These are phyloP conservation scores for Arctocebus calabarensis DNA, from an alignment of 2,797 vertebrate genomes.

Conservation along the genomic window DNA sequence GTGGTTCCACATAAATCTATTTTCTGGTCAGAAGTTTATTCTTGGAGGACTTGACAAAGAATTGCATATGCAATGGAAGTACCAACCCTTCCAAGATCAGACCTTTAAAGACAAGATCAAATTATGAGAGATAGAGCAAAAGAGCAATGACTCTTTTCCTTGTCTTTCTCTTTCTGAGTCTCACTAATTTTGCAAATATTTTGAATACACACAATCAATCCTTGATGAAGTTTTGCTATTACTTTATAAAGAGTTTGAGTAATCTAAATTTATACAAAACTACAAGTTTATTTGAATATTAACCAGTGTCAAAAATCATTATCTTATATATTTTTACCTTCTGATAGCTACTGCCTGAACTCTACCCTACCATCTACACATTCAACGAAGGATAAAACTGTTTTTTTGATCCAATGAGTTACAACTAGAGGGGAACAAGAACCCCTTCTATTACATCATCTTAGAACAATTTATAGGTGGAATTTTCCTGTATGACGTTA, in stretches of 20 bases:
- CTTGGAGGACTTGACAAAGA: neutral
- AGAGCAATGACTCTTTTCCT: neutral
- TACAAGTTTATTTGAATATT: neutral
- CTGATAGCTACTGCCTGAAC: too few relatives aligned
- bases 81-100: neutral
- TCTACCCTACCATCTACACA: neutral
- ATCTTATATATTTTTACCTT: neutral
- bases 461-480: neutral
- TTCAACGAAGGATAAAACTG: neutral
- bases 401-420: neutral
- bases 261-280: neutral
- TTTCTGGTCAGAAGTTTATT: neutral
- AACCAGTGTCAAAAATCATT: neutral
- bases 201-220: neutral
- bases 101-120: neutral
- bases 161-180: neutral
- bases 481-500: neutral
- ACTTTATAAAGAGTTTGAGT: neutral
- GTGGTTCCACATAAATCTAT: neutral
- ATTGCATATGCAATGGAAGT: neutral
- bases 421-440: neutral
- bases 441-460: neutral
- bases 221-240: neutral
- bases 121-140: accelerated
- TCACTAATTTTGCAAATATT: neutral